Evolutionary conservation across 2,888 invertebrate genomes (phyloP).

Genomic region (Ceriagrion tenellum): DNA sequence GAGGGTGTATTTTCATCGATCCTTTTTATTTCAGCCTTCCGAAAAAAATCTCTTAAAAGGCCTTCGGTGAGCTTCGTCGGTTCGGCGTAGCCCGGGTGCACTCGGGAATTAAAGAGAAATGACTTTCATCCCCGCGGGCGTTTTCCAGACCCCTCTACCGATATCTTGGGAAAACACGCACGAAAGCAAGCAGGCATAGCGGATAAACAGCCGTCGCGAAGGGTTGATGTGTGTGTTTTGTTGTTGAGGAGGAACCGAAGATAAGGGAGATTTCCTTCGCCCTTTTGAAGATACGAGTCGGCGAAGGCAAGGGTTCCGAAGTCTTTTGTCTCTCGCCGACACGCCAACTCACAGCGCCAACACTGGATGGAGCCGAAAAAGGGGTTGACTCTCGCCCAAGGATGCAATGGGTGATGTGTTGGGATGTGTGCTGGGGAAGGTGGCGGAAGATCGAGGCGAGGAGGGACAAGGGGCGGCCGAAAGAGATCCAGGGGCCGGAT

Average conservation of each 20-base stretch:
- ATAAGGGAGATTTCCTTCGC: slow-evolving; percentile 22
- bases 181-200: not conserved
- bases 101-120: slow-evolving; percentile 9
- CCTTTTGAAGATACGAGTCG: slow-evolving; percentile 25
- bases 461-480: not conserved
- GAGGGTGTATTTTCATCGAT: slow-evolving; percentile 23
- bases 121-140: not conserved
- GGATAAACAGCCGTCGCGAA: not conserved
- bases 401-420: not conserved
- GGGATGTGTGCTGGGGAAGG: not conserved
- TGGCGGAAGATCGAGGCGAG: not conserved
- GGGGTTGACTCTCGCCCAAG: not conserved
- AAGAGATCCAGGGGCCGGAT: not conserved
- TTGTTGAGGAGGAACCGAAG: slow-evolving; percentile 1
- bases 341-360: not conserved
- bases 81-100: not conserved
- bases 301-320: not conserved
- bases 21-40: not conserved
- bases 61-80: not conserved
- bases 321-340: not conserved
- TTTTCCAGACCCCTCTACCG: not conserved
- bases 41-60: not conserved
- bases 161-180: slow-evolving; percentile 10
- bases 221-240: not conserved
- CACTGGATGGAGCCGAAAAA: not conserved